Percentiles rank a stretch among this genome's conserved stretches.
Conservation (phyloP, 2,888 invertebrate species). For the Carcina quercana region DNA sequence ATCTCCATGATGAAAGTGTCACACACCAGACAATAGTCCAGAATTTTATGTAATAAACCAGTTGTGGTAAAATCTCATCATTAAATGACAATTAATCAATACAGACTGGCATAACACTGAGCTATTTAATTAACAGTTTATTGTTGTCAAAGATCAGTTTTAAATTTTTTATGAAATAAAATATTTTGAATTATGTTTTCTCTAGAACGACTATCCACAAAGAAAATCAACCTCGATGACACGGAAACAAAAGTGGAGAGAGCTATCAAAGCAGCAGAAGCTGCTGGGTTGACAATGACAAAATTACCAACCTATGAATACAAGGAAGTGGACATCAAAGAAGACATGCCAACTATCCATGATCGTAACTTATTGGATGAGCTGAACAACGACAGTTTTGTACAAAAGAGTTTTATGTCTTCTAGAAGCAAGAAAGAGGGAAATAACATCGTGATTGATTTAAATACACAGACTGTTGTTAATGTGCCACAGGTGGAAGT, state of each 20-base stretch:
- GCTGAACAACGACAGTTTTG: conserved; percentile 81
- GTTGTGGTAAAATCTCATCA: no score
- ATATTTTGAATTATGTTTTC: conserved; percentile 16
- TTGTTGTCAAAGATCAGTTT: no score
- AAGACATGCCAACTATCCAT: conserved; percentile 69
- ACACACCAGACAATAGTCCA: no score
- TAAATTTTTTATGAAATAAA: neutral
- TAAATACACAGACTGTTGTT: conserved; percentile 81
- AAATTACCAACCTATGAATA: conserved; percentile 68
- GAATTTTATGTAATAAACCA: no score
- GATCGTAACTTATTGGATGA: conserved; percentile 78
- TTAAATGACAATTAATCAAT: no score
- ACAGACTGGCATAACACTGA: no score
- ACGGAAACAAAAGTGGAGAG: conserved; percentile 61
- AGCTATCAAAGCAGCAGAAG: conserved; percentile 65
- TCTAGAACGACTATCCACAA: conserved; percentile 35
- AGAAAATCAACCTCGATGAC: conserved; percentile 47
- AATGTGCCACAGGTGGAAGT: conserved; percentile 75
- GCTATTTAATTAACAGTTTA: neutral
- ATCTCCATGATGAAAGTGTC: no score
- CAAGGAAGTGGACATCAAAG: conserved; percentile 60
- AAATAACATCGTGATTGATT: conserved; percentile 82
- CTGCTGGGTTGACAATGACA: conserved; percentile 66
- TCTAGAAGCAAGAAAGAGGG: conserved; percentile 76
- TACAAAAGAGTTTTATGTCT: conserved; percentile 75